phyloP scores from a whole-genome alignment of 1,140 invertebrate genomes.

The Drosophila orosa region DNA sequence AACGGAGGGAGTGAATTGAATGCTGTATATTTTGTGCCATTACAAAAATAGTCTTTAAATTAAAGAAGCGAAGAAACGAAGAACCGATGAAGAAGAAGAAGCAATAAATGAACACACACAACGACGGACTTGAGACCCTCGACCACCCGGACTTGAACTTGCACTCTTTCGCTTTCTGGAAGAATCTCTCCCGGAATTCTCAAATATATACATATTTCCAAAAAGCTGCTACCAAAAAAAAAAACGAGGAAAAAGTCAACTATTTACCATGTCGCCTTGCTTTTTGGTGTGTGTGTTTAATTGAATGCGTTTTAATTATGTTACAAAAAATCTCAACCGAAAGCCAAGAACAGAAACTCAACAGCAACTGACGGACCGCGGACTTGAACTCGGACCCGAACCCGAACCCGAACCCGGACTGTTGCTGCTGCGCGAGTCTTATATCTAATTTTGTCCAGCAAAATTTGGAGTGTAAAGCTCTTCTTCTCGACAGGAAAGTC shows the following conservation, averaged over 20 bases:
- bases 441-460: constrained; percentile 70
- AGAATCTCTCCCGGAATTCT: constrained; percentile 17
- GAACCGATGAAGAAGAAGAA: constrained; percentile 43
- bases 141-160: constrained; percentile 30
- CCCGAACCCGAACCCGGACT: constrained; percentile 17
- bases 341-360: constrained; percentile 43
- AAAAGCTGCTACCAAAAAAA: constrained; percentile 44
- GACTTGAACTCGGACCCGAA: constrained; percentile 16
- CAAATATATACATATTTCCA: constrained; percentile 7
- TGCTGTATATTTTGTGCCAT: constrained; percentile 83
- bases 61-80: constrained; percentile 23
- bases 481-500: constrained; percentile 12
- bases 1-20: constrained; percentile 42
- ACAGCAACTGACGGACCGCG: constrained; percentile 22
- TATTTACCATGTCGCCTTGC: constrained; percentile 57
- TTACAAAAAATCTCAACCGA: constrained; percentile 77
- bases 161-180: constrained; percentile 1
- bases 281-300: constrained; percentile 82
- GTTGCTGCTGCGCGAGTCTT: constrained; percentile 58
- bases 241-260: constrained; percentile 14
- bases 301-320: constrained; percentile 81
- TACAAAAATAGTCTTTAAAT: constrained; percentile 72
- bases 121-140: constrained; percentile 53
- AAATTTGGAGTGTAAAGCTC: constrained; percentile 61
- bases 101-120: constrained; percentile 50